Conservation (phyloP, 2,113 vertebrate genomes). For the Osmerus mordax region DNA sequence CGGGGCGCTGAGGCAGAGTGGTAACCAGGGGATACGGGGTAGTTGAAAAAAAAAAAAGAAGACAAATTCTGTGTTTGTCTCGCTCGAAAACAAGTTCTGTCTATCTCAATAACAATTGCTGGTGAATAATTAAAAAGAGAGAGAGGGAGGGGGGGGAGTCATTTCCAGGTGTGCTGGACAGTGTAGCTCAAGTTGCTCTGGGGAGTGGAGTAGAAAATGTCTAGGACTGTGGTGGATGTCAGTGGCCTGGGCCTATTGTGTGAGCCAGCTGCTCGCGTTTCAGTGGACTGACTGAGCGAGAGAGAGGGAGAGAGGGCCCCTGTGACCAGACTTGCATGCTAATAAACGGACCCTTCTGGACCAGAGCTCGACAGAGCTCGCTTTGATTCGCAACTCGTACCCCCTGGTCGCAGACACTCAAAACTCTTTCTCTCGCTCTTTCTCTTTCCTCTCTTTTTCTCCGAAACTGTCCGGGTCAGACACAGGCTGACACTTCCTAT, state of each 20-base stretch:
- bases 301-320: slow-evolving; percentile 13
- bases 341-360: slow-evolving; percentile 50
- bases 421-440: slow-evolving; percentile 19
- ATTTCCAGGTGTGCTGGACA: too few relatives aligned
- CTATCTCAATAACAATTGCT: too few relatives aligned
- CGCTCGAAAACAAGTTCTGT: too few relatives aligned
- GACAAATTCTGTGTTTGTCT: slow-evolving; percentile 23
- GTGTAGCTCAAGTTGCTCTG: too few relatives aligned
- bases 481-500: slow-evolving; percentile 45
- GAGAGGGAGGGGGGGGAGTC: too few relatives aligned
- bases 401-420: slow-evolving; percentile 22
- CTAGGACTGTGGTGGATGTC: slow-evolving; percentile 18
- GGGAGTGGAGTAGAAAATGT: not conserved
- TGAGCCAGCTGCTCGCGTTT: slow-evolving; percentile 17
- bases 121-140: too few relatives aligned
- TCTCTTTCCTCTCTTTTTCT: slow-evolving; percentile 35
- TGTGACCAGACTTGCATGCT: slow-evolving; percentile 52
- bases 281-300: slow-evolving; percentile 4
- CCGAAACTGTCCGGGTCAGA: slow-evolving; percentile 47
- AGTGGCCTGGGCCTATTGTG: slow-evolving; percentile 28
- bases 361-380: slow-evolving; percentile 40
- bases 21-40: slow-evolving; percentile 26
- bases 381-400: slow-evolving; percentile 48
- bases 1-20: slow-evolving; percentile 25
- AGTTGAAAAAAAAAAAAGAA: slow-evolving; percentile 2